These are phyloP conservation scores for Lucilia sericata DNA, from an alignment of 1,140 invertebrate genomes.

Conservation along the genomic window DNA sequence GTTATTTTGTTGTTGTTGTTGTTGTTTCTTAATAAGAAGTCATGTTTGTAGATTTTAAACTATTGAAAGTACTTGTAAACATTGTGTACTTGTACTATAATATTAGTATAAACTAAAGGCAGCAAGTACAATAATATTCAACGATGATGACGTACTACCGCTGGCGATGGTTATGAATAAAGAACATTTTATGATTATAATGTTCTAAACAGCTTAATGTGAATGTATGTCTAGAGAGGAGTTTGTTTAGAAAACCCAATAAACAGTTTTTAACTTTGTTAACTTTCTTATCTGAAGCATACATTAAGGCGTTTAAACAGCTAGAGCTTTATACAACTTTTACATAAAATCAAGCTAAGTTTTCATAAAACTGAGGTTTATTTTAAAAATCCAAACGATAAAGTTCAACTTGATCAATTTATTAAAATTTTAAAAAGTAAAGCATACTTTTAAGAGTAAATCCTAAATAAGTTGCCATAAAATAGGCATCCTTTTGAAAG, in stretches of 20 bases:
- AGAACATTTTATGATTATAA: background rate
- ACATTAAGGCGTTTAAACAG: too few relatives aligned
- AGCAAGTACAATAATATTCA: background rate
- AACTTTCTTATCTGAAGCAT: too few relatives aligned
- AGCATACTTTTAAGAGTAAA: too few relatives aligned
- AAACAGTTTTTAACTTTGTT: background rate
- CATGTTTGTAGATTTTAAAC: background rate
- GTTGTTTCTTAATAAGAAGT: background rate
- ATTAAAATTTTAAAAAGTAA: too few relatives aligned
- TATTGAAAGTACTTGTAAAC: constrained; percentile 8
- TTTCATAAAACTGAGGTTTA: too few relatives aligned
- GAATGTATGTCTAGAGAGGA: background rate
- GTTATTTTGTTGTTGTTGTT: too few relatives aligned
- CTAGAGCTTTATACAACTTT: background rate
- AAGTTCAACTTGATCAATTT: too few relatives aligned
- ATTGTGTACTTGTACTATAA: background rate
- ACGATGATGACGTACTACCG: background rate
- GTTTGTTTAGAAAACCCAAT: background rate
- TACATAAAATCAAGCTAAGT: background rate
- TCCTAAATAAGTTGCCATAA: too few relatives aligned
- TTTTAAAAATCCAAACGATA: too few relatives aligned
- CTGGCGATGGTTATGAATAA: too few relatives aligned
- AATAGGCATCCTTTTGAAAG: too few relatives aligned
- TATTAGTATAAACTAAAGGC: background rate
- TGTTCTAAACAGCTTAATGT: background rate